phyloP scores from a whole-genome alignment of 1,140 invertebrate genomes.

The Marisa cornuarietis region DNA sequence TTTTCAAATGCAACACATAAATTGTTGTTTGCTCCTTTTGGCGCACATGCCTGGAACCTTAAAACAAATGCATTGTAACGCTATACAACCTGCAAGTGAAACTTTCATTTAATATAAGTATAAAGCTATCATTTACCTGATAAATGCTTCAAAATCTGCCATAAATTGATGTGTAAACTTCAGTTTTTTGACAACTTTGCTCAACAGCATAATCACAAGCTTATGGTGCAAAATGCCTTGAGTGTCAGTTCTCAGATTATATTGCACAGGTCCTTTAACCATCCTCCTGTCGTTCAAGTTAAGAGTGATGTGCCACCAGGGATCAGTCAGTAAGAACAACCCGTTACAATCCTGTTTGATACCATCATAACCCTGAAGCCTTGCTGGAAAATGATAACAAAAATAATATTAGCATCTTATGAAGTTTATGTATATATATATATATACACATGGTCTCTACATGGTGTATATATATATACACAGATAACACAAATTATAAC shows the following conservation, averaged over 20 bases:
- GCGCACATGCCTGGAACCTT: too few relatives aligned
- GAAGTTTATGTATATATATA: too few relatives aligned
- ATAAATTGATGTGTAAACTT: not conserved
- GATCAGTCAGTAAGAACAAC: conserved; percentile 41
- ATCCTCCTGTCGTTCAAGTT: conserved; percentile 13
- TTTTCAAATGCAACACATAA: too few relatives aligned
- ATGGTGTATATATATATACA: too few relatives aligned
- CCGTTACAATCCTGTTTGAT: conserved; percentile 23
- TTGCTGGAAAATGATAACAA: conserved; percentile 8
- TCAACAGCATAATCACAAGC: conserved; percentile 3
- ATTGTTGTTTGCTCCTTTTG: too few relatives aligned
- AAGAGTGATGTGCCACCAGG: conserved; percentile 43
- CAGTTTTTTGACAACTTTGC: not conserved
- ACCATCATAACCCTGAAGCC: not conserved
- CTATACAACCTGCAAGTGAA: too few relatives aligned
- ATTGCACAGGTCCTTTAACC: not conserved
- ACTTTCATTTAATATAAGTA: too few relatives aligned
- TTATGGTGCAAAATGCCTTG: conserved; percentile 3
- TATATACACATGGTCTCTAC: too few relatives aligned
- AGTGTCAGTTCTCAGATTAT: not conserved
- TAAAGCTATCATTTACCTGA: conserved; percentile 5
- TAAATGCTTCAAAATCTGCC: not conserved
- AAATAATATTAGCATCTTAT: not conserved
- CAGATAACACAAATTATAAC: too few relatives aligned
- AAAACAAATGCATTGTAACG: too few relatives aligned